These are phyloP conservation scores for Oncorhynchus nerka DNA, from an alignment of 2,113 vertebrate species.

Conservation along the genomic window DNA sequence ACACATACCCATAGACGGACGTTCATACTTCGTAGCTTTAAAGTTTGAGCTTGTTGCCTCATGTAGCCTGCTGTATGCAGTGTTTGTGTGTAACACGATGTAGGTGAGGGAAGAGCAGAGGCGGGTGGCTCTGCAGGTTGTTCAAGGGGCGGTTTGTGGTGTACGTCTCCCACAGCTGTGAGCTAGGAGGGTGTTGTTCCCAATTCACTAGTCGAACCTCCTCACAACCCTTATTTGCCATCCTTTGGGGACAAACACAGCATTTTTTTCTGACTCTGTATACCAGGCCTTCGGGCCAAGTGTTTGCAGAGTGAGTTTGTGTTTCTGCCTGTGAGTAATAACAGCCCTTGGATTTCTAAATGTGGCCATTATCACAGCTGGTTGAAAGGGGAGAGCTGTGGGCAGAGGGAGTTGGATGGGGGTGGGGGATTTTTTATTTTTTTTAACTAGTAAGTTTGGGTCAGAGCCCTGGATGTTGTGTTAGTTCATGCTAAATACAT, in stretches of 20 bases:
- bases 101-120: background rate
- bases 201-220: background rate
- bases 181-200: background rate
- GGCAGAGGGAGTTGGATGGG: background rate
- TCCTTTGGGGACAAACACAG: background rate
- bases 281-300: background rate
- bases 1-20: too few relatives aligned
- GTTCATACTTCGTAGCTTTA: too few relatives aligned
- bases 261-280: background rate
- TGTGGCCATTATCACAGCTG: background rate
- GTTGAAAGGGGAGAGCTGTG: background rate
- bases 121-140: background rate
- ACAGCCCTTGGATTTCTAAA: background rate
- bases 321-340: background rate
- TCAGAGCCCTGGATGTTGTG: too few relatives aligned
- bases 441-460: too few relatives aligned
- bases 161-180: background rate
- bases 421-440: background rate
- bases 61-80: too few relatives aligned
- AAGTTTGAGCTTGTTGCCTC: too few relatives aligned
- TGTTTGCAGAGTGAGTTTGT: conserved; percentile 1
- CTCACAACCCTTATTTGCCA: background rate
- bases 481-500: too few relatives aligned
- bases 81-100: too few relatives aligned
- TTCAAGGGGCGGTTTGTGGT: background rate